Evolutionary conservation across 2,797 vertebrate genomes (phyloP).

Genomic region (Callimico goeldii): DNA sequence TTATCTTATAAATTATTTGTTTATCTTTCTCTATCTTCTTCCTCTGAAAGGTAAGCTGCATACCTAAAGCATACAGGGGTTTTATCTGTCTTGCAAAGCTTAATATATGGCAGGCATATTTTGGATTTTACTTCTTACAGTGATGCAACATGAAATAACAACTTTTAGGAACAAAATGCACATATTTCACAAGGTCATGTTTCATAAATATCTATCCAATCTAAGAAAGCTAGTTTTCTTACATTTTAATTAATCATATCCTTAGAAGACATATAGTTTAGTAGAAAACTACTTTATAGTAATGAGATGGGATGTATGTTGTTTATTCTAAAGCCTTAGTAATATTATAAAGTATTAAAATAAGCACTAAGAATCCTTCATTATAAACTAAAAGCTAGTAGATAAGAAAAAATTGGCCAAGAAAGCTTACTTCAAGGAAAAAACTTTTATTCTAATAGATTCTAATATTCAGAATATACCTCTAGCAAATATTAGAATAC

Average conservation of each 20-base stretch:
- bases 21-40: not conserved
- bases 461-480: not conserved
- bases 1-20: not conserved
- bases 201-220: not conserved
- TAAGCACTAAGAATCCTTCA: not conserved
- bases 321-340: not conserved
- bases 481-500: not conserved
- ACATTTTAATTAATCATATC: not conserved
- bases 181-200: not conserved
- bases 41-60: not conserved
- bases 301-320: not conserved
- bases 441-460: constrained; percentile 17
- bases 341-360: not conserved
- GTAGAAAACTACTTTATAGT: not conserved
- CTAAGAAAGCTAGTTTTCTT: not conserved
- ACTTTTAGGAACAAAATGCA: not conserved
- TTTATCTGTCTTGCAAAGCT: not conserved
- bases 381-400: constrained; percentile 16
- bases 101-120: not conserved
- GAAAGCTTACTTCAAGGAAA: not conserved
- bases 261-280: not conserved
- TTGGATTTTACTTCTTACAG: not conserved
- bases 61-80: not conserved
- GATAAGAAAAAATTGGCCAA: not conserved
- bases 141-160: not conserved